Base-by-base conservation (phyloP, 2,888 invertebrate species). In the Acrobeloides nanus region DNA sequence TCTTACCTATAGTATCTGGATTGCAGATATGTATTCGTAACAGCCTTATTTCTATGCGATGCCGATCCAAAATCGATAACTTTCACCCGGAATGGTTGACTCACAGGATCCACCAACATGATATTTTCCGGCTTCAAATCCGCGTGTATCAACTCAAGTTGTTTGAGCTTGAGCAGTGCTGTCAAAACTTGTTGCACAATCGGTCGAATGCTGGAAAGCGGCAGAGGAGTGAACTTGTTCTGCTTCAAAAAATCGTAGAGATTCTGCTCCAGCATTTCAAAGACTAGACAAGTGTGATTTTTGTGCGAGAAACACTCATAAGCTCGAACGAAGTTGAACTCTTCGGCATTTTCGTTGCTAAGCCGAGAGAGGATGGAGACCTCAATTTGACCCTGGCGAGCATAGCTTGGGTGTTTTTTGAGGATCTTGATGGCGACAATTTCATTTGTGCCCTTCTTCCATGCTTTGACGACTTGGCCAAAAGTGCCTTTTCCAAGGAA, bases 391-490 rank as follows among this genome's bases (percentile, higher is more conserved):
- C 97, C 97, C 81, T 97, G 97, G 73, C 97, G 84, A 63, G 95
- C 95, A 81, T 99, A 99, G 69, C 93, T 95, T 62, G 97, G 97
- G 80, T 99, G 97, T 81, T 99, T 99, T 81, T 99, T 99, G 53
- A 99, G 81, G 76, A 99, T 99, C 81, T 99, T 99, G 77, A 99
- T 97, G 75, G 97, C 97, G 73, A 97, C 95, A 75, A 99, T 95
- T 79, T 99, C 95, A 76, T 92, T 97, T 72, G 97, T 97, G 76
- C 95, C 95, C 77, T 95, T 93, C 80, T 99, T 97, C 95, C 97
- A 97, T 79, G 97, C 99, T 81, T 99, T 99, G 75, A 97, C 97
- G 75, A 99, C 97, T 77, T 84, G 83, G 60, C 95, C 95, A 80
- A 99, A 97, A 65, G 97, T 97, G 73, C 97, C 97, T 67, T 97